Conservation (phyloP, 2,113 vertebrate species). For the Osmerus mordax region DNA sequence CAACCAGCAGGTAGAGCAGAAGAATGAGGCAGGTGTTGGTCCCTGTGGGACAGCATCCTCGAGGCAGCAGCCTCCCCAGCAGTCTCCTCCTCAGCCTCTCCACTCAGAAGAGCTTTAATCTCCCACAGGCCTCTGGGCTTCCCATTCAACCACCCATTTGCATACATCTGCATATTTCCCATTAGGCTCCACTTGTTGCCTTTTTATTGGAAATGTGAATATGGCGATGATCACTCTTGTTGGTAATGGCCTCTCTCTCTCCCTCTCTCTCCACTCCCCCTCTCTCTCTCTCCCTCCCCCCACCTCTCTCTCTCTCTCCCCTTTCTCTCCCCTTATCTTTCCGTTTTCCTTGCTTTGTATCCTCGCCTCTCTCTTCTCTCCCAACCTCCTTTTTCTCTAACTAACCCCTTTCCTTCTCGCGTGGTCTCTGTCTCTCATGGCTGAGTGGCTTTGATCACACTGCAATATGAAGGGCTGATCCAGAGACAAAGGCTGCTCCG, state of each 20-base stretch:
- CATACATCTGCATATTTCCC: constrained; percentile 75
- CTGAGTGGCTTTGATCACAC: constrained; percentile 40
- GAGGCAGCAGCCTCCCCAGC: neutral
- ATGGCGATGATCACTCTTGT: constrained; percentile 59
- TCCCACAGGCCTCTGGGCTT: constrained; percentile 60
- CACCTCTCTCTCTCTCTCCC: neutral
- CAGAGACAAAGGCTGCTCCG: constrained; percentile 44
- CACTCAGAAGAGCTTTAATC: constrained; percentile 66
- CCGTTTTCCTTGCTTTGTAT: constrained; percentile 3
- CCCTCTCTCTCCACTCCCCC: neutral
- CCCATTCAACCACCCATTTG: constrained; percentile 63
- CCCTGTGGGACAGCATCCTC: neutral
- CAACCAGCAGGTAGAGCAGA: neutral
- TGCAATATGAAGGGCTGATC: constrained; percentile 47
- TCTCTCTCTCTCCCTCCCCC: too few species aligned
- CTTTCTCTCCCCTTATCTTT: constrained; percentile 24
- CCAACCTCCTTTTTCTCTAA: too few species aligned
- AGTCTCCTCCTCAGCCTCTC: constrained; percentile 53
- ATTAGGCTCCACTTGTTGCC: constrained; percentile 68
- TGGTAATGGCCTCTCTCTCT: constrained; percentile 47
- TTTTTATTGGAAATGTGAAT: constrained; percentile 61
- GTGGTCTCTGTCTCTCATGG: neutral
- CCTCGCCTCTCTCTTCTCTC: neutral
- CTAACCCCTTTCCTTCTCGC: neutral
- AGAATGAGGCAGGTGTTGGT: neutral